Percentiles rank a stretch among this genome's conserved stretches.
Evolutionary conservation across 2,113 vertebrate species (phyloP).

Genomic region (Thunnus maccoyii): DNA sequence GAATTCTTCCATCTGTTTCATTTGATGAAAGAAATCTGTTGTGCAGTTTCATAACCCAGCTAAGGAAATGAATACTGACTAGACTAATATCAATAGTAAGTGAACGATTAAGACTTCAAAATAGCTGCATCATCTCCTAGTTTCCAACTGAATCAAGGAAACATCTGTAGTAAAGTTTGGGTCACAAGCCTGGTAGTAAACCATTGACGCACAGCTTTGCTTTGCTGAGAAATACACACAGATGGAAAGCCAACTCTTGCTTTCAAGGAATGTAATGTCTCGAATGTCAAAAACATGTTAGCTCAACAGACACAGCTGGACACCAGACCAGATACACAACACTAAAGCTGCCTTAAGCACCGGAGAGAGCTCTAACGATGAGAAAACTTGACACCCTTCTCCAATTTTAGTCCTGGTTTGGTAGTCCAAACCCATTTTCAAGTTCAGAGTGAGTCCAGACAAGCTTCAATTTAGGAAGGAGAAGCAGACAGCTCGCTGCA

Average conservation of each 20-base stretch:
- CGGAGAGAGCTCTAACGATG: neutral
- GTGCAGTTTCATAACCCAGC: neutral
- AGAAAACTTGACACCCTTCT: slow-evolving; percentile 18
- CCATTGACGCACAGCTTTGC: neutral
- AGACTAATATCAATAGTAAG: neutral
- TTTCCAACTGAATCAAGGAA: neutral
- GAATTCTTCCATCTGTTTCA: neutral
- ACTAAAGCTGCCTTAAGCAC: slow-evolving; percentile 10
- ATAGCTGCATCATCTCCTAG: neutral
- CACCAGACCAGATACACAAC: slow-evolving; percentile 26
- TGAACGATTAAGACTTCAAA: neutral
- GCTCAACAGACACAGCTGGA: slow-evolving; percentile 21
- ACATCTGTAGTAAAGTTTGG: neutral
- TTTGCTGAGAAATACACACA: slow-evolving; percentile 2
- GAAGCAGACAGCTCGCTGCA: slow-evolving; percentile 1
- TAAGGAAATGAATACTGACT: neutral
- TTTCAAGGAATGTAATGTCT: slow-evolving; percentile 49
- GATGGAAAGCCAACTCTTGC: slow-evolving; percentile 21
- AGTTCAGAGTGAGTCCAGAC: slow-evolving; percentile 3
- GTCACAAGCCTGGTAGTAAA: neutral
- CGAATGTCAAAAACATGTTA: slow-evolving; percentile 49
- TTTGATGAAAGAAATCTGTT: neutral
- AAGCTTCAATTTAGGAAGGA: slow-evolving; percentile 5
- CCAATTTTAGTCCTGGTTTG: slow-evolving; percentile 5
- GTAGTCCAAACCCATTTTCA: neutral